Conservation (phyloP, 2,888 invertebrate species). For the Watsonalla binaria region DNA sequence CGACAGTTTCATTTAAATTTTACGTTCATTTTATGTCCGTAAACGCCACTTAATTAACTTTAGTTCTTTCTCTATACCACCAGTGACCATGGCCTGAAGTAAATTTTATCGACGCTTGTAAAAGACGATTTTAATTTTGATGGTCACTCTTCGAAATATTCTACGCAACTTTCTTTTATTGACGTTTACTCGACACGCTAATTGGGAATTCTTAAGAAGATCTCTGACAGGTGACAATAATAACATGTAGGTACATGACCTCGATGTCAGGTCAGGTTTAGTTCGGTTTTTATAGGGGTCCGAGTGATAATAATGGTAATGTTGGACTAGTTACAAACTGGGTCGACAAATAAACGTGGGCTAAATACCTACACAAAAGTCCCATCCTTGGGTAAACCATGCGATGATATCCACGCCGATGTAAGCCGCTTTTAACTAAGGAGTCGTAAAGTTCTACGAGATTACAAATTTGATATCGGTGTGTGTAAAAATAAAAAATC, state of each 20-base stretch:
- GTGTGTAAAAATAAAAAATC: slow-evolving; percentile 16
- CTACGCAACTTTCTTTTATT: slow-evolving; percentile 49
- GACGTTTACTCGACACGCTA: slow-evolving; percentile 43
- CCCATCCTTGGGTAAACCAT: neutral
- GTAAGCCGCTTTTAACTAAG: neutral
- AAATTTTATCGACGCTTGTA: slow-evolving; percentile 31
- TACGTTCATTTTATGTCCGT: slow-evolving; percentile 34
- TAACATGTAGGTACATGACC: slow-evolving; percentile 38
- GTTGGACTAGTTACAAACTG: neutral
- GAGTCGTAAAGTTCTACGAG: no score
- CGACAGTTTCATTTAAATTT: slow-evolving; percentile 51
- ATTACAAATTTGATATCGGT: no score
- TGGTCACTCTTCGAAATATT: slow-evolving; percentile 23
- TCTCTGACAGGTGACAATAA: slow-evolving; percentile 42
- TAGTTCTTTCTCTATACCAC: slow-evolving; percentile 16
- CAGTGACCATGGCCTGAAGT: slow-evolving; percentile 20
- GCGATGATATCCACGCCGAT: neutral
- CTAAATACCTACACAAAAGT: slow-evolving; percentile 12
- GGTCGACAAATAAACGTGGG: slow-evolving; percentile 13
- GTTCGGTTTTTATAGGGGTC: slow-evolving; percentile 21
- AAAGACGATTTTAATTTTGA: slow-evolving; percentile 22
- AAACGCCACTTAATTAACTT: slow-evolving; percentile 40
- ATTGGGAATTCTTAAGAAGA: slow-evolving; percentile 47
- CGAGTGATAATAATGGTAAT: neutral
- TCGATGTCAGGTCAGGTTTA: slow-evolving; percentile 44